phyloP scores from a whole-genome alignment of 2,888 invertebrate genomes.

The Chymomyza fuscimana region DNA sequence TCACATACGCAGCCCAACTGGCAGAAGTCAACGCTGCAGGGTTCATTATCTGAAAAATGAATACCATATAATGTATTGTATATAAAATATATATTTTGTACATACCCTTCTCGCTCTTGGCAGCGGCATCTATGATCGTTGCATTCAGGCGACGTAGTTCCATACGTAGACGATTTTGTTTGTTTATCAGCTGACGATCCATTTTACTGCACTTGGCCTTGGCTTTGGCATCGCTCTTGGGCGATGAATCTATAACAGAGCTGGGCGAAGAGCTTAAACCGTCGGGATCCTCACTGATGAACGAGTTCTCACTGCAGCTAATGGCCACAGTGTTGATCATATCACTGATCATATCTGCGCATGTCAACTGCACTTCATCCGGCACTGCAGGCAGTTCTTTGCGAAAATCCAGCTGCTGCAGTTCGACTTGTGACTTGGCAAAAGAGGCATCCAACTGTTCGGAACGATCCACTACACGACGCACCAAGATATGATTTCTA shows the following conservation, averaged over 20 bases:
- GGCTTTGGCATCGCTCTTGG: neutral
- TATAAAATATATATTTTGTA: neutral
- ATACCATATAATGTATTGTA: neutral
- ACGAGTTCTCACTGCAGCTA: slow-evolving; percentile 82
- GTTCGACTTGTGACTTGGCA: slow-evolving; percentile 44
- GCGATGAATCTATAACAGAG: neutral
- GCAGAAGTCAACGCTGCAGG: slow-evolving; percentile 83
- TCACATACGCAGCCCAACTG: slow-evolving; percentile 85
- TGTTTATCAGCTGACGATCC: slow-evolving; percentile 38
- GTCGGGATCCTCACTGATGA: slow-evolving; percentile 75
- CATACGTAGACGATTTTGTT: slow-evolving; percentile 75
- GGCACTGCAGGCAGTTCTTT: slow-evolving; percentile 38
- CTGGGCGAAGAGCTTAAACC: slow-evolving; percentile 19
- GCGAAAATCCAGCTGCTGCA: slow-evolving; percentile 69
- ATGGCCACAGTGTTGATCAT: slow-evolving; percentile 84
- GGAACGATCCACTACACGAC: slow-evolving; percentile 76
- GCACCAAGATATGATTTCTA: slow-evolving; percentile 82
- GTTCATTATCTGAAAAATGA: slow-evolving; percentile 55
- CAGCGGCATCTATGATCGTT: slow-evolving; percentile 82
- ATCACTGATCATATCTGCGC: slow-evolving; percentile 80
- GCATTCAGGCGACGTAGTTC: slow-evolving; percentile 85
- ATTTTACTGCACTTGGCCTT: slow-evolving; percentile 15
- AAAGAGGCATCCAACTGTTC: slow-evolving; percentile 72
- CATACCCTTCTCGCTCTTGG: slow-evolving; percentile 69
- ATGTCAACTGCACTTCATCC: slow-evolving; percentile 46